Evolutionary conservation across 2,888 invertebrate genomes (phyloP), one percentile per base, ranked within the genome.

Genomic region (Busseola fusca): DNA sequence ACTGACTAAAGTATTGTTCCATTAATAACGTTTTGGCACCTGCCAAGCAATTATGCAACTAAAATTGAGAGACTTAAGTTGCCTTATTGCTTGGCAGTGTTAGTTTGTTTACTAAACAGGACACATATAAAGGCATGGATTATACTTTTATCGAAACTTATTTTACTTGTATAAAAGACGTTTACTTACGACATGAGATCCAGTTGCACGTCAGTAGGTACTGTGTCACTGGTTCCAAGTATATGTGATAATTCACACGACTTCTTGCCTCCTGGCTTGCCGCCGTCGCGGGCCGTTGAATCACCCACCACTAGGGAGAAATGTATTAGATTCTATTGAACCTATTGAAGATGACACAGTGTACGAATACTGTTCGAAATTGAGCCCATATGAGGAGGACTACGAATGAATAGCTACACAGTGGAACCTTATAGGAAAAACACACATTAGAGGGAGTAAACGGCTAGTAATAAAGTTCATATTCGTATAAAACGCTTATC

Each of bases 221-320:
- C 97, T 0, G 96, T 92, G 84, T 97, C 97, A 86, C 98, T 98
- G 0, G 98, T 98, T 56, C 98, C 98, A 54, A 99, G 94, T 86
- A 99, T 98, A 89, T 98, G 98, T 76, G 98, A 98, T 34, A 98
- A 94, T 93, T 98, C 98, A 59, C 97, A 97, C 21, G 96, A 97
- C 64, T 96, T 97, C 85, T 97, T 97, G n/a, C 96, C 96, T 67
- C 96, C 96, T 1, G 96, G 95, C 52, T 97, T 97, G 84, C 96
- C 95, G 2, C 96, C 96, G 74, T 97, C 97, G 52, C 97, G 96
- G 0, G 98, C 98, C 5, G 98, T 98, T 0, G 98, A 97, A 91
- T 98, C 98, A 1, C 98, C 98, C 7, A 98, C 98, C 84, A 98
- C 97, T 80, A 64, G 64, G 76, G 50, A 78, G 52, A 72, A 76